Base-by-base conservation (phyloP, 2,888 invertebrate genomes). In the Tuberolachnus salignus region DNA sequence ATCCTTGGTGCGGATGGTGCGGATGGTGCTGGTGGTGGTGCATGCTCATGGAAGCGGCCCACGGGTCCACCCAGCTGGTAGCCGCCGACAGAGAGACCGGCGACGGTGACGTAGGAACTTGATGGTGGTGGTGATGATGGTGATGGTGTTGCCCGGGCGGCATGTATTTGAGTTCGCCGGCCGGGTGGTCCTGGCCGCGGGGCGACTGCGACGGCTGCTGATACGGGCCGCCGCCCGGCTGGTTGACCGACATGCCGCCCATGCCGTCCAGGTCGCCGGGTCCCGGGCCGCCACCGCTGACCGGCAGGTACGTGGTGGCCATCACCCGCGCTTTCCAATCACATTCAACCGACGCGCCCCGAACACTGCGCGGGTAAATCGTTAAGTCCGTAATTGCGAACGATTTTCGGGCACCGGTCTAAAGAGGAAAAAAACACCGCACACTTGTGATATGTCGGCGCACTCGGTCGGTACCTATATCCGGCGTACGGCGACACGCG, bases 151-250 rank as follows among this genome's bases (percentile, higher is more conserved):
- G 92, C 83, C 91, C 91, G 83, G 92, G 91, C 82, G 89, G 88
- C 89, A 93, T 91, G 21, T 97, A 97, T 88, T 97, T 97, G 95
- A 97, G 95, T 87, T 97, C 97, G 84, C 94, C 94, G 83, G 91
- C 89, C 57, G 75, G 84, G 92, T 94, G 84, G 92, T 92, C 85
- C 19, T 75, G 75, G 57, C 75, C 67, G 51, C 94, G 90, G 86
- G 94, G 94, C 88, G 94, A 94, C 87, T 91, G 92, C 86, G 94
- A 94, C 87, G 91, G 92, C 86, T 72, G 72, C 91, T 91, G 81
- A 89, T 88, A 86, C 92, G 92, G 66, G 86, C 94, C 94, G 86
- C 94, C 94, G 57, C 80, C 81, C 82, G 84, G 83, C 83, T 84
- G 84, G 82, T 84, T 85, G 83, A 84, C 85, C 85, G 85, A 86